Evolutionary conservation across 2,797 vertebrate genomes (phyloP).

Genomic region (Lagothrix lagotricha): DNA sequence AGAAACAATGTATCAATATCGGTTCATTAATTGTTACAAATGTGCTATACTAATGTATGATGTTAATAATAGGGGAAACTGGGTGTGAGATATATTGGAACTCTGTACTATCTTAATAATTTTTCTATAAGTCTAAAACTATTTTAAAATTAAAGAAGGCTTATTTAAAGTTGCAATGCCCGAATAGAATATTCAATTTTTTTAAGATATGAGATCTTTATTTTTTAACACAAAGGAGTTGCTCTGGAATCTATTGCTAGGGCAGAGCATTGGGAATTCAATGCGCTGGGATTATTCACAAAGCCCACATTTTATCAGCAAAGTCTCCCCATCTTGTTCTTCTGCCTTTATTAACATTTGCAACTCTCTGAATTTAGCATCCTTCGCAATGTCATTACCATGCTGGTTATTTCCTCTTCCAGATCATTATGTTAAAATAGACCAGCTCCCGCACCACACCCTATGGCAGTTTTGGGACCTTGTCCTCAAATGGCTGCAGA

Average conservation of each 20-base stretch:
- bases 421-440: conserved; percentile 81
- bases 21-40: conserved; percentile 46
- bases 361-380: conserved; percentile 75
- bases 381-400: conserved; percentile 74
- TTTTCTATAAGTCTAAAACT: conserved; percentile 40
- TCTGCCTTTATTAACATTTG: conserved; percentile 75
- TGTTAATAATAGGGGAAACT: conserved; percentile 3
- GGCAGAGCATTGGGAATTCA: conserved; percentile 54
- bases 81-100: not conserved
- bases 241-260: conserved; percentile 43
- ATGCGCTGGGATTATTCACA: conserved; percentile 45
- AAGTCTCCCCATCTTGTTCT: conserved; percentile 69
- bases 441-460: conserved; percentile 69
- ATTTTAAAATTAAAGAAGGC: not conserved
- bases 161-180: conserved; percentile 53
- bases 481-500: conserved; percentile 73
- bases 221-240: conserved; percentile 45
- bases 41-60: not conserved
- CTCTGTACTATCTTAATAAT: not conserved
- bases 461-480: conserved; percentile 74
- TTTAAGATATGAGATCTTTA: conserved; percentile 34
- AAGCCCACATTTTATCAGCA: conserved; percentile 67
- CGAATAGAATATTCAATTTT: conserved; percentile 22
- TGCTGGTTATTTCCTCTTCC: conserved; percentile 77
- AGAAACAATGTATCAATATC: not conserved